phyloP scores from a whole-genome alignment of 2,888 invertebrate species.

The Amphipoea lucens region DNA sequence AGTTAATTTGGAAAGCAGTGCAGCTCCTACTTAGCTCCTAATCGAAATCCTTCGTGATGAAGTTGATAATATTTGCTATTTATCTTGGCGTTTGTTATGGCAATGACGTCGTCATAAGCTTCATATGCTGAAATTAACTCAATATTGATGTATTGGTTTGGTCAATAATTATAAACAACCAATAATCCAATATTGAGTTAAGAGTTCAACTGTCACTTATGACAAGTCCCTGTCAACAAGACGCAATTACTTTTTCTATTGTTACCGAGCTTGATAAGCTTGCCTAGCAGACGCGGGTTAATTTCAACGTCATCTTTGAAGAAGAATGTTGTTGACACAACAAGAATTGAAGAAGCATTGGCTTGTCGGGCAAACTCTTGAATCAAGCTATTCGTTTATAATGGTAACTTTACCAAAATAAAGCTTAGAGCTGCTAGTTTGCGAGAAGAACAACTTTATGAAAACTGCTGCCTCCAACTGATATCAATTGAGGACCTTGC shows the following conservation, averaged over 20 bases:
- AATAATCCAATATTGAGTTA: no score
- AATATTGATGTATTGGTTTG: neutral
- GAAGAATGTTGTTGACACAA: no score
- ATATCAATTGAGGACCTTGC: no score
- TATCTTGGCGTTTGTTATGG: neutral
- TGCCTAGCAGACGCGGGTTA: no score
- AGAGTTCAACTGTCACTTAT: no score
- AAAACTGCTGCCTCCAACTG: neutral
- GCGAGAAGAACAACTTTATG: neutral
- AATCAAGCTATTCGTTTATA: neutral
- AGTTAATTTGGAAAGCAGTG: slow-evolving; percentile 37
- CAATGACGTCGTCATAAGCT: neutral
- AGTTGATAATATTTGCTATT: neutral
- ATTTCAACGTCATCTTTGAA: no score
- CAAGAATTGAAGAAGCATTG: no score
- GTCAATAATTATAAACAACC: neutral
- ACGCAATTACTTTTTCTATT: no score
- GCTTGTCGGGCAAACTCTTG: neutral
- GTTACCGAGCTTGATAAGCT: no score
- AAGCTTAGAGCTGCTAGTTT: neutral
- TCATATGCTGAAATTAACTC: no score
- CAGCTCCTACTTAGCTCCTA: neutral
- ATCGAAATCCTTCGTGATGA: slow-evolving; percentile 18
- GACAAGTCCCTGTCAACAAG: no score
- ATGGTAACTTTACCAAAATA: neutral